Conservation (phyloP, 1,140 invertebrate genomes). For the Sesamia nonagrioides region DNA sequence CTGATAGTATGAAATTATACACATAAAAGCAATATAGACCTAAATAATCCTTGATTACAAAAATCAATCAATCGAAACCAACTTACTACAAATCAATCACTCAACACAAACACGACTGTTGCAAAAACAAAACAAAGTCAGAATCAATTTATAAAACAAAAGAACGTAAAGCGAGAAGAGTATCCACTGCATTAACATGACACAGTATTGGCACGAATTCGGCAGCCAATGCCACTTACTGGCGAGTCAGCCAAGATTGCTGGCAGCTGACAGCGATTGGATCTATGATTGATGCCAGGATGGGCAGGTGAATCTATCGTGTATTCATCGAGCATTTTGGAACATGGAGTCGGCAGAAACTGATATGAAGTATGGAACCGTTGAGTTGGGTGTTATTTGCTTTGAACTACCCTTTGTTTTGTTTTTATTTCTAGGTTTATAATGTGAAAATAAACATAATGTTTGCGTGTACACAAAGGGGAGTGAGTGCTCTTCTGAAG, state of each 20-base stretch:
- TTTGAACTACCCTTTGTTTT: constrained; percentile 22
- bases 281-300: constrained; percentile 53
- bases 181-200: constrained; percentile 33
- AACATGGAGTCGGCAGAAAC: constrained; percentile 15
- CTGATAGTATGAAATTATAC: not conserved
- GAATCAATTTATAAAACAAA: constrained; percentile 18
- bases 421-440: not conserved
- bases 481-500: too few species aligned
- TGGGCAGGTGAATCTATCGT: constrained; percentile 51
- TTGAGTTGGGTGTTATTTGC: constrained; percentile 18
- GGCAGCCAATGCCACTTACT: constrained; percentile 38
- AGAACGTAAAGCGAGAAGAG: constrained; percentile 5
- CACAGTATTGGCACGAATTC: constrained; percentile 45
- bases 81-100: not conserved
- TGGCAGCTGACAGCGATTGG: constrained; percentile 55
- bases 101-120: not conserved
- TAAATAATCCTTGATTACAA: not conserved
- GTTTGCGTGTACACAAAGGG: too few species aligned
- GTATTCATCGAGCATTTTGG: constrained; percentile 40
- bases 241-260: constrained; percentile 39
- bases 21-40: not conserved
- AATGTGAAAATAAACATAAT: too few species aligned
- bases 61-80: constrained; percentile 3
- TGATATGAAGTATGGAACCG: constrained; percentile 25
- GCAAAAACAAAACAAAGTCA: constrained; percentile 25